Percentiles rank a stretch among this genome's conserved stretches.
Conservation (phyloP, 1,140 invertebrate species). For the Ephestia elutella region DNA sequence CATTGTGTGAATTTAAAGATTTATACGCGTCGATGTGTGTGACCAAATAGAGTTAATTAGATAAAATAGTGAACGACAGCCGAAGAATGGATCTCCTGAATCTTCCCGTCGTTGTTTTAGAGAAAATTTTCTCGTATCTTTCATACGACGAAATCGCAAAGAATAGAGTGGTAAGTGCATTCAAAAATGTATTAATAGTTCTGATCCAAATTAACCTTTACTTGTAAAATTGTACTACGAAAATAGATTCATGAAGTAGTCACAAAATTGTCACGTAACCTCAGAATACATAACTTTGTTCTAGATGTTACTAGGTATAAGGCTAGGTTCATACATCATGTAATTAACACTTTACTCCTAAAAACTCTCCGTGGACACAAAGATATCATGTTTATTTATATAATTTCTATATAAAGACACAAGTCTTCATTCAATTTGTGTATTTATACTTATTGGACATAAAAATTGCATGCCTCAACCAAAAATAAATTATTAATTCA, state of each 20-base stretch:
- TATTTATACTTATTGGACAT: too few species aligned
- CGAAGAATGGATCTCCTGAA: constrained; percentile 72
- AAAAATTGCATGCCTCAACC: too few species aligned
- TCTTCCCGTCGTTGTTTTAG: constrained; percentile 85
- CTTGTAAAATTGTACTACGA: not conserved
- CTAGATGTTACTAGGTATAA: not conserved
- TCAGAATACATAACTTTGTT: too few species aligned
- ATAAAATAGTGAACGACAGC: not conserved
- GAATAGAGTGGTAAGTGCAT: constrained; percentile 82
- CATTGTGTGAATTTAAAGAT: constrained; percentile 15
- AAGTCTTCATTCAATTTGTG: too few species aligned
- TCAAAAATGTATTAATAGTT: constrained; percentile 45
- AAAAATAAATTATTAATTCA: too few species aligned
- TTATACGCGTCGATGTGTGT: constrained; percentile 25
- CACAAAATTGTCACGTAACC: not conserved
- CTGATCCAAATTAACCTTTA: constrained; percentile 14
- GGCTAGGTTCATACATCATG: too few species aligned
- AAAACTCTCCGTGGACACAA: too few species aligned
- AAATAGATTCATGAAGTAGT: not conserved
- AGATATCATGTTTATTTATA: too few species aligned
- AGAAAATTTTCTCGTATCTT: constrained; percentile 85
- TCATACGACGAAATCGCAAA: constrained; percentile 88
- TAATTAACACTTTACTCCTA: too few species aligned
- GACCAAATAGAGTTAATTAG: constrained; percentile 19
- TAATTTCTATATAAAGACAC: too few species aligned